Evolutionary conservation across 2,797 vertebrate species (phyloP).

Genomic region (Vultur gryphus): DNA sequence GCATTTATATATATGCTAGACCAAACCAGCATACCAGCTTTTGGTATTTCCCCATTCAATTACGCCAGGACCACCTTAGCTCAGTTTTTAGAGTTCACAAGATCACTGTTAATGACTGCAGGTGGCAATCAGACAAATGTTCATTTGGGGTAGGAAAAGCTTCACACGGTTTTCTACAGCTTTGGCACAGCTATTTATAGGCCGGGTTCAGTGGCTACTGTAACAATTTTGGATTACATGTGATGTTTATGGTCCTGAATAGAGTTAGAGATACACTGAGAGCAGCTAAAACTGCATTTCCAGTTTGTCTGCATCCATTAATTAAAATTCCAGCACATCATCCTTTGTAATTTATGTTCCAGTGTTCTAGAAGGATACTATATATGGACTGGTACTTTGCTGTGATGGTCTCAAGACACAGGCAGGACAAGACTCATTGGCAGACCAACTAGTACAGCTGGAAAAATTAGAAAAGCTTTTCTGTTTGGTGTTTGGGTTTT

Average conservation of each 20-base stretch:
- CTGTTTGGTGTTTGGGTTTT: not conserved
- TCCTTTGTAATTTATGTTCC: not conserved
- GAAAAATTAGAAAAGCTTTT: not conserved
- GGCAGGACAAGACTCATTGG: not conserved
- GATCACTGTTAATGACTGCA: not conserved
- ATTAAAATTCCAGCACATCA: not conserved
- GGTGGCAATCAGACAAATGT: not conserved
- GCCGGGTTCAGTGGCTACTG: not conserved
- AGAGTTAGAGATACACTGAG: not conserved
- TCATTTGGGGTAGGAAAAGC: not conserved
- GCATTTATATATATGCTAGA: rapidly evolving
- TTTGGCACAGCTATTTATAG: not conserved
- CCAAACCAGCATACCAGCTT: not conserved
- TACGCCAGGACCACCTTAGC: not conserved
- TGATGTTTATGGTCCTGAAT: not conserved
- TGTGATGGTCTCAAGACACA: not conserved
- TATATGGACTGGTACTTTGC: not conserved
- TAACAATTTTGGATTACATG: not conserved
- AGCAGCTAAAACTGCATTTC: not conserved
- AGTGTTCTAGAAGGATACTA: not conserved
- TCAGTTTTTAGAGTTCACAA: not conserved
- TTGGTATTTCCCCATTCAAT: not conserved
- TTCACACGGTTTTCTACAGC: not conserved
- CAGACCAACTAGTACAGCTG: not conserved
- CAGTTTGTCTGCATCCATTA: not conserved